Percentiles rank a stretch among this genome's conserved stretches.
Evolutionary conservation across 2,797 vertebrate genomes (phyloP).

Genomic region (Meriones psammophilus): DNA sequence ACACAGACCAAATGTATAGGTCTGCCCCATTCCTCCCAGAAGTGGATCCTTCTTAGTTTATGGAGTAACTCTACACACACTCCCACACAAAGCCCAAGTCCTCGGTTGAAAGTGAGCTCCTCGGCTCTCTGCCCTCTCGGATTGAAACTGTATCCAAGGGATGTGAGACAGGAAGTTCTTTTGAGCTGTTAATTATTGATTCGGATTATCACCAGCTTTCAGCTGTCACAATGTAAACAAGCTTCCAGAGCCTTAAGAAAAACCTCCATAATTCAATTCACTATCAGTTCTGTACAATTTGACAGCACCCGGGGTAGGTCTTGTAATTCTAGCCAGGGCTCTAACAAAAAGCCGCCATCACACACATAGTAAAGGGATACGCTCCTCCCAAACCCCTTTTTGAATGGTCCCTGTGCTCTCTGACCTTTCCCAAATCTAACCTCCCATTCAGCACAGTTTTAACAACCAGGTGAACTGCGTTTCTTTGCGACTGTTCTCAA

Average conservation of each 20-base stretch:
- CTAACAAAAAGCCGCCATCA: neutral
- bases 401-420: neutral
- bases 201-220: neutral
- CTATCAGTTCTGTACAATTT: conserved; percentile 15
- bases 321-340: neutral
- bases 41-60: neutral
- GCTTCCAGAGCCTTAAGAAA: neutral
- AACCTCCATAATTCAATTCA: neutral
- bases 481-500: neutral
- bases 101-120: neutral
- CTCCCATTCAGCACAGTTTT: neutral
- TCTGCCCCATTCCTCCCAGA: neutral
- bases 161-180: conserved; percentile 8
- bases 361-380: neutral
- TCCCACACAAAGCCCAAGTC: neutral
- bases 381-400: neutral
- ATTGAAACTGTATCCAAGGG: neutral
- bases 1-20: neutral
- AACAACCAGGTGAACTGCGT: neutral
- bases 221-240: neutral
- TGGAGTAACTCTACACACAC: neutral
- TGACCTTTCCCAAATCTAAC: neutral
- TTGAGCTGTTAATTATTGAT: neutral
- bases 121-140: neutral
- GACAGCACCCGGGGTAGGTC: neutral